Base-by-base conservation (phyloP, 2,888 invertebrate genomes). In the Thera britannica region DNA sequence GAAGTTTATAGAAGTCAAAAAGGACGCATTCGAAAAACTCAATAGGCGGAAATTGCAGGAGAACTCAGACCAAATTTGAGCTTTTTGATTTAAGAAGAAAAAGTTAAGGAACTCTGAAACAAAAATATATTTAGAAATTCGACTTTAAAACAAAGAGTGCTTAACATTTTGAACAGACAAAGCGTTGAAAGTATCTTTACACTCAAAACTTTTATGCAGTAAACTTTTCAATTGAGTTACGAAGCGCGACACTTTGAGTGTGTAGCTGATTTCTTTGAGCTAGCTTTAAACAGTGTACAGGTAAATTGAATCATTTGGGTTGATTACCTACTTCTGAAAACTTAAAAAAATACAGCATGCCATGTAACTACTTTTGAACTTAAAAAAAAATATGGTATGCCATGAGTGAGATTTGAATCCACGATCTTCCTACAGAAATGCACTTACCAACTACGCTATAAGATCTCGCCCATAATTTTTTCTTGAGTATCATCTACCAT, bases 141-240 rank as follows among this genome's bases (percentile, higher is more conserved):
- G 44, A 46, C 9, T 9, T 46, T 46, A 3, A 46, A 46, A 46
- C 44, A 46, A 46, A 46, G 44, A 46, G 1, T 9, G 44, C 44
- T 46, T 46, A 46, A 9, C 9, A 46, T 46, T 46, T 9, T 44
- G 44, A 9, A 23, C 38, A 46, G 52, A 23, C 34, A 52, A 46
- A 46, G 34, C 52, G 52, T 9, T 2, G 34, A 51, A 51, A 51
- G 51, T 34, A 52, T 52, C 52, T 52, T 7, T 34, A 34, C 52
- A 52, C 52, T 52, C 34, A 34, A 52, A 52, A 52, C 52, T 52
- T 52, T 23, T 34, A 8, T 52, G 9, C 34, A 52, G 52, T 52
- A 34, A 52, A 52, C 34, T 52, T 52, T 34, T 9, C 34, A 52
- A 34, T 52, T 52, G 34, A 34, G 34, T 52, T 52, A 8, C 23